Base-by-base conservation (phyloP, 2,797 vertebrate genomes). In the Argya squamiceps region DNA sequence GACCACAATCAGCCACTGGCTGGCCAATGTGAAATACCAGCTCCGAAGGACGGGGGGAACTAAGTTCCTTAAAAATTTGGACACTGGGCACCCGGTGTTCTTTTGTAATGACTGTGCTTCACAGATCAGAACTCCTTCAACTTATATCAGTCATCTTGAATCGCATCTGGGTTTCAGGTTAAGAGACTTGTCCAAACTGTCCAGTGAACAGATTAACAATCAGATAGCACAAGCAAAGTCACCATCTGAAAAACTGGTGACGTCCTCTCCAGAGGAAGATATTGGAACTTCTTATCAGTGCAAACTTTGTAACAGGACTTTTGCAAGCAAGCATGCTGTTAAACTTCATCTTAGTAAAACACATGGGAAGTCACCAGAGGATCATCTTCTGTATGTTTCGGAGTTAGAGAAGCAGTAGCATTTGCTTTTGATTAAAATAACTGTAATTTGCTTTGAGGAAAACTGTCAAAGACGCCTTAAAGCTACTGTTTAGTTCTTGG, bases 301-400 rank as follows among this genome's bases (percentile, higher is more conserved):
- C 98, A 99, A 99, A 98, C 99, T 99, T 92, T 99, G 99, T 98
- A 99, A 99, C 97, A 99, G 99, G 99, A 99, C 99, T 98, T 99
- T 99, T 99, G 99, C 99, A 2, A 99, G 99, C 98, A 99, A 99
- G 98, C 99, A 99, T 37, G 99, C 99, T 11, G 99, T 99, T 93
- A 99, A 99, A 97, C 99, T 99, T 81, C 99, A 99, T 98, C 99
- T 99, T 98, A 99, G 99, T 98, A 99, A 99, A 98, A 99, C 99
- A 96, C 99, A 99, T 22, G 99, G 99, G 82, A 99, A 99, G 97
- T 99, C 99, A 63, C 99, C 99, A 0, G 99, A 99, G 97, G 99
- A 99, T 97, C 99, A 99, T 97, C 99, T 99, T 95, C 98, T 99
- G 97, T 99, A 99, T 24, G 99, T 99, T 95, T 98, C 98, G 6